Percentiles rank a stretch among this genome's conserved stretches.
Conservation (phyloP, 2,113 vertebrate genomes). For the Megalops atlanticus region DNA sequence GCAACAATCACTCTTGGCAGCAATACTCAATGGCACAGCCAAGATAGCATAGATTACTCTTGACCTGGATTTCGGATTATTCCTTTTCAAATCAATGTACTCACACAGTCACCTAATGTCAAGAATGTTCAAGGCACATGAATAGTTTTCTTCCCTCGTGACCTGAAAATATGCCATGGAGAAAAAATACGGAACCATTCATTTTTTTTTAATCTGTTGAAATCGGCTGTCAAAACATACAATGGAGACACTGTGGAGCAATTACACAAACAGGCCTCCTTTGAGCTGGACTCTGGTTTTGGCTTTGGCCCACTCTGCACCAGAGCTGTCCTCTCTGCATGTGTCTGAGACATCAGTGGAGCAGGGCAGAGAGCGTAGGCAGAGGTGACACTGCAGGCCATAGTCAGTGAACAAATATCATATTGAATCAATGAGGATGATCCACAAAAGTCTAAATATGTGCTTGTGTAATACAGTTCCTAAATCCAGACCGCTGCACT, state of each 20-base stretch:
- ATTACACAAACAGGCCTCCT: not conserved
- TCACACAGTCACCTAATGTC: not conserved
- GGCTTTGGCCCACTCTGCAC: not conserved
- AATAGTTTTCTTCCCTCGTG: not conserved
- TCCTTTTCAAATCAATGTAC: too few relatives aligned
- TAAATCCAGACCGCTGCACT: not conserved
- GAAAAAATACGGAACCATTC: slow-evolving; percentile 2
- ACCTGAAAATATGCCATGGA: not conserved
- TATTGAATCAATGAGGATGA: too few relatives aligned
- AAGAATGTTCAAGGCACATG: not conserved
- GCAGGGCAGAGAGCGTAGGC: too few relatives aligned
- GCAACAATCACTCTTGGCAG: too few relatives aligned
- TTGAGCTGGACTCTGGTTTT: not conserved
- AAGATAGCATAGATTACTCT: too few relatives aligned
- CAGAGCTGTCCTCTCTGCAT: too few relatives aligned
- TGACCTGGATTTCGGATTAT: too few relatives aligned
- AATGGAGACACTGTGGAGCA: slow-evolving; percentile 3
- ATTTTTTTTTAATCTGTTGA: slow-evolving; percentile 1
- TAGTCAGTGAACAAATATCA: too few relatives aligned
- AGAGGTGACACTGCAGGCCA: too few relatives aligned
- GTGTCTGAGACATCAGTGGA: too few relatives aligned
- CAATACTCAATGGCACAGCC: not conserved
- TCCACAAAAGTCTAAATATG: too few relatives aligned
- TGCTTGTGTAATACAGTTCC: not conserved
- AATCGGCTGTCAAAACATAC: slow-evolving; percentile 7